Evolutionary conservation across 2,113 vertebrate species (phyloP), one percentile per base, ranked within the genome.

Genomic region (Dasyurus viverrinus): DNA sequence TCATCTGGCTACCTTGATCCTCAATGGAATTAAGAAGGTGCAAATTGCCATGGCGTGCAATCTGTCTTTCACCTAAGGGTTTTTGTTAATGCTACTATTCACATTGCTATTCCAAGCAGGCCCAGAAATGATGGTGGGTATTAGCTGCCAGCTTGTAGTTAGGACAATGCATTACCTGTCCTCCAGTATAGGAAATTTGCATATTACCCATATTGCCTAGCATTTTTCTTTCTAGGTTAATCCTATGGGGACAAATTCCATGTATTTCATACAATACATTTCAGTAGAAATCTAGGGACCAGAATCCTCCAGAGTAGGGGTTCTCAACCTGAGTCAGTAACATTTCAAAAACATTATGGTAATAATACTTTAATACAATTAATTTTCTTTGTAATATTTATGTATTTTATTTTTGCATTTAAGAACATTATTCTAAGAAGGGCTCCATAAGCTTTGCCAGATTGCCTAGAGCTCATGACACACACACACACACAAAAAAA

Each of bases 111-210:
- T 93, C 0, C 92, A 91, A 89, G 57, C 90, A 19, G 91, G n/a
- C 30, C 11, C 36, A 2, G 19, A 90, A 94, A 89, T 11, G 0
- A 95, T 2, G 47, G 92, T 42, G n/a, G 0, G 94, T 46, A 2
- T 94, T 27, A 54, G 93, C n/a, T 91, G 95, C 92, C 94, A 93
- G 93, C 10, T 11, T 30, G 76, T 48, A 76, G 54, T 95, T 60
- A 91, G 42, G 36, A 53, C 1, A 12, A 36, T 11, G 46, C 5
- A 10, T 46, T 46, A 42, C 47, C 19, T 25, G 12, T 27, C 0
- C 22, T 54, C 53, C 12, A 48, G 54, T 42, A 89, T 5, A 14
- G 48, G 68, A 24, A 0, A 48, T 92, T 22, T 4, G 52, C 60
- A 42, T 7, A 19, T 53, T 55, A 36, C 42, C 60, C 95, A 89